A percentile compares a stretch with the other conserved stretches of the same genome.
phyloP scores from a whole-genome alignment of 2,113 vertebrate species.

The Sturnira hondurensis region DNA sequence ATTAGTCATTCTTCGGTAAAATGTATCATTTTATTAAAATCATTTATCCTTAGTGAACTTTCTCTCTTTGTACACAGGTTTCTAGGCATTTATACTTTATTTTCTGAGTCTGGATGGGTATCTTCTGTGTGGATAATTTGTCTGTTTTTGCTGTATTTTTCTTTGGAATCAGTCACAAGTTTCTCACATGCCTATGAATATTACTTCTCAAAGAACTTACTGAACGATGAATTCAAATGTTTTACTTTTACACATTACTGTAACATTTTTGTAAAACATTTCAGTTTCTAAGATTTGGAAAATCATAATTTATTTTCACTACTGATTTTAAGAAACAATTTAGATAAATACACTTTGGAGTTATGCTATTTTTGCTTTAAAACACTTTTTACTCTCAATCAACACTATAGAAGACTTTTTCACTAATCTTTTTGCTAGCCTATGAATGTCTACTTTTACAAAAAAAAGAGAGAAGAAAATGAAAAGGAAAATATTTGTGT shows the following conservation, averaged over 20 bases:
- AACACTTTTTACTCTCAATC: background rate
- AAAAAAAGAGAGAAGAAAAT: background rate
- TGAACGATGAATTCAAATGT: background rate
- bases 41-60: background rate
- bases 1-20: slow-evolving; percentile 32
- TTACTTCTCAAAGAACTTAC: background rate
- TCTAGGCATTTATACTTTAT: background rate
- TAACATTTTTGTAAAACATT: background rate
- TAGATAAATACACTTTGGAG: background rate
- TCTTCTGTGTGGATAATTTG: background rate
- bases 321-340: background rate
- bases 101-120: background rate
- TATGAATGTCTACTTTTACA: background rate
- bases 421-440: background rate
- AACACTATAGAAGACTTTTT: background rate
- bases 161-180: background rate
- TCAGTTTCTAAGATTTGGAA: background rate
- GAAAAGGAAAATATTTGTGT: background rate
- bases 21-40: background rate
- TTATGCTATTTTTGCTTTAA: background rate
- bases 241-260: background rate
- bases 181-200: background rate
- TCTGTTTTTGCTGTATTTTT: background rate
- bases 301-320: background rate
- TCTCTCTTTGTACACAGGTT: background rate